Base-by-base conservation (phyloP, 2,888 invertebrate genomes). In the Pyrocoelia pectoralis region DNA sequence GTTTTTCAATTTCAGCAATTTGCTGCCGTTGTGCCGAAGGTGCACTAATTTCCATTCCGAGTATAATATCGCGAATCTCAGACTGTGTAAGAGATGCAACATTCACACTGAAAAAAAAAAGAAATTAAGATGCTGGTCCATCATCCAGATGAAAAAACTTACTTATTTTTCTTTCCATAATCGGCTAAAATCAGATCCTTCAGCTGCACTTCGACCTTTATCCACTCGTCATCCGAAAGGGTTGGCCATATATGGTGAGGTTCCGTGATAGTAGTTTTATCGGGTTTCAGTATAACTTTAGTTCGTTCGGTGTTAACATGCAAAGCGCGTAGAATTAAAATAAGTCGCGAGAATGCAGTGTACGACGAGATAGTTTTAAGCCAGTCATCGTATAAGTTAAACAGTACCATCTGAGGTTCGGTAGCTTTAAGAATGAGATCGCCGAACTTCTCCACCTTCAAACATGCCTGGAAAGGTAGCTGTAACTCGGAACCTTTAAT, bases 161-260 rank as follows among this genome's bases (percentile, higher is more conserved):
- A 91, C 91, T 98, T 99, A 85, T 99, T 99, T 85, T 99, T 99
- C 85, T 99, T 99, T 78, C 99, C 99, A 74, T 99, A 99, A 84
- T 99, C 99, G 48, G 98, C 98, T 56, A 99, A 84, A 75, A 99
- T 99, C 65, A 99, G 88, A 82, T 99, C 99, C 80, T 99, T 99
- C 15, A 99, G 86, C 76, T 97, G 96, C 19, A 98, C 95, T 82
- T 99, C 99, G 46, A 98, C 97, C 82, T 98, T 98, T 79, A 99
- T 97, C 99, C 99, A 99, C 83, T 99, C 98, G 75, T 99, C 98
- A 76, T 99, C 98, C 0, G 93, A 88, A 4, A 99, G 84, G 0
- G 97, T 94, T 0, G 99, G 99, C 99, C 99, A 99, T 82, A 99
- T 99, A 82, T 99, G 99, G 85, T 99, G 99, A 0, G 97, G 93